Base-by-base conservation (phyloP, 2,113 vertebrate genomes). In the Tragelaphus imberbis region DNA sequence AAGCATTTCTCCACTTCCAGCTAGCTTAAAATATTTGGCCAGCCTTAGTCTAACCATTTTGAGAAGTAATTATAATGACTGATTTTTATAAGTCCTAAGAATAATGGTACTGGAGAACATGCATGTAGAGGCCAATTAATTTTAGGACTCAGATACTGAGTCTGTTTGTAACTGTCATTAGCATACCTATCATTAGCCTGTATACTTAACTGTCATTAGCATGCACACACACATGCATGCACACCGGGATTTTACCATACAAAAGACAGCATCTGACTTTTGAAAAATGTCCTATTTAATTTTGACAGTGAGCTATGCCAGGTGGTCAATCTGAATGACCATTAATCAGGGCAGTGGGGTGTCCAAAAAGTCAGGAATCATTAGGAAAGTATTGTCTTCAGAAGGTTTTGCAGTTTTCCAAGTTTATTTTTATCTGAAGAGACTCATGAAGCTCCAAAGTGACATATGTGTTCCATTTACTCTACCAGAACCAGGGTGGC, bases 391-490 rank as follows among this genome's bases (percentile, higher is more conserved):
- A 95, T 95, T 90, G 79, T 91, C 93, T 95, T 79, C 55, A 51
- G 58, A 88, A 91, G 75, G 21, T 30, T 97, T 97, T 91, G 86
- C 25, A 89, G 80, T 91, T 97, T 97, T 91, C 86, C 80, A 61
- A 80, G 89, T 97, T 94, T 95, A 97, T 97, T 95, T 96, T 97
- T 97, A 95, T 97, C 91, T 97, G 86, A 96, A 89, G 68, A 98
- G 94, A 94, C 91, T 75, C 63, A 36, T 28, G 95, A 86, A 95
- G 36, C 71, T 93, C 82, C 53, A 55, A 8, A n/a, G 40, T 75
- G 61, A 96, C 94, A 91, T 94, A 93, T 91, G 93, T 90, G 85
- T 71, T 65, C 94, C 87, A 86, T 98, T 97, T 95, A 87, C 30
- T 91, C 71, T 61, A 36, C 63, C 86, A 77, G 61, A 96, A 81